A percentile compares a stretch with the other conserved stretches of the same genome.
Conservation (phyloP, 2,113 vertebrate genomes). For the Eolophus roseicapilla region DNA sequence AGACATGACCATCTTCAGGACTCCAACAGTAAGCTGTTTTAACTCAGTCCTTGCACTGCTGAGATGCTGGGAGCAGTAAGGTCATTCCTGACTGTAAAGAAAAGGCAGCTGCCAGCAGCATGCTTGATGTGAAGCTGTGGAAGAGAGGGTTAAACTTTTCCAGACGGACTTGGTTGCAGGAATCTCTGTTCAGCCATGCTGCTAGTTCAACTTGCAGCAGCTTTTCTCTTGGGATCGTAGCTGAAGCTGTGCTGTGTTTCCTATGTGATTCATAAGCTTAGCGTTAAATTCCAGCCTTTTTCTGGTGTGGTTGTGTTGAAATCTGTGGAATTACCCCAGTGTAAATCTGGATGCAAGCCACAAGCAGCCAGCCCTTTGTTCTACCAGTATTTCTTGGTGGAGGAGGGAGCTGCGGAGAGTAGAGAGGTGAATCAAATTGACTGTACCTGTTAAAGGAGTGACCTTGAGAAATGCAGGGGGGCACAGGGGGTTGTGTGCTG, state of each 20-base stretch:
- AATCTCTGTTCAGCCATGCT: not conserved
- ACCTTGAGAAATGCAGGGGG: slow-evolving; percentile 28
- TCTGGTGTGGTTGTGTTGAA: slow-evolving; percentile 33
- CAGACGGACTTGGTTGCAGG: not conserved
- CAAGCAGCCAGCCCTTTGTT: slow-evolving; percentile 5
- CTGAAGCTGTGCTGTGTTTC: slow-evolving; percentile 5
- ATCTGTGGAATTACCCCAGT: slow-evolving; percentile 26
- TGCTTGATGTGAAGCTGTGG: not conserved
- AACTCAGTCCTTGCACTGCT: not conserved
- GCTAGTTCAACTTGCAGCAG: slow-evolving; percentile 1
- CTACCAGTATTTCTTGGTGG: not conserved
- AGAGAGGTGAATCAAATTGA: not conserved
- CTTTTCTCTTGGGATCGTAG: slow-evolving; percentile 6
- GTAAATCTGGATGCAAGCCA: not conserved
- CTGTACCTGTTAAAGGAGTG: not conserved
- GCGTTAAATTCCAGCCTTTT: slow-evolving; percentile 26
- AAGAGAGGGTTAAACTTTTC: slow-evolving; percentile 14
- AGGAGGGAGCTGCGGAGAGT: not conserved
- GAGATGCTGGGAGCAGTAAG: not conserved
- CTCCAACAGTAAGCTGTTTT: not conserved
- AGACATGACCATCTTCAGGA: not conserved
- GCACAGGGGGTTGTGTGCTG: not conserved
- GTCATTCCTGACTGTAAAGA: not conserved
- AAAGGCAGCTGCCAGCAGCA: not conserved
- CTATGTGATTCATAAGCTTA: slow-evolving; percentile 58